Evolutionary conservation across 2,888 invertebrate genomes (phyloP), one percentile per base, ranked within the genome.

Genomic region (Malthinus seriepunctatus): DNA sequence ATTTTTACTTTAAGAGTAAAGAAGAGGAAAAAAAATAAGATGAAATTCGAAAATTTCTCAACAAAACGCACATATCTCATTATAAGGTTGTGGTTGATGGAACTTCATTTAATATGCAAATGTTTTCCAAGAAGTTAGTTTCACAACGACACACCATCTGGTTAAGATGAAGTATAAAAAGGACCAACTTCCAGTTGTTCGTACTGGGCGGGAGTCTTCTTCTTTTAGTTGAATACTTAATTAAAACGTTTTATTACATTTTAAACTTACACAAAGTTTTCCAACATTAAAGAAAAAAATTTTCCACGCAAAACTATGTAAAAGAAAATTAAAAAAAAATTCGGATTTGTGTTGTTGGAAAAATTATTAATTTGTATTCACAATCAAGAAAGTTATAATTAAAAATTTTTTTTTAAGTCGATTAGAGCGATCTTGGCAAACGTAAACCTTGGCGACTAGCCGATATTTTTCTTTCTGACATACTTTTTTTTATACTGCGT

Each of bases 91-190:
- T 46, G 57, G 23, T 23, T 23, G 23, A 49, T 50, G 62, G 65
- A 68, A 74, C 74, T 77, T 77, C 77, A 78, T 78, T 75, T 78
- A 75, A 74, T 75, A 78, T 78, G 78, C 76, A 77, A 78, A 78
- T 78, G 75, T 72, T 71, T 76, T 74, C 70, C 68, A 71, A 74
- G 76, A 78, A 78, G 76, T 77, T 76, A 72, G 72, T 71, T 42
- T 42, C 73, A 70, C 68, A 69, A 69, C 69, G 67, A 69, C 70
- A 69, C 71, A 80, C 79, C 82, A 82, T 81, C 81, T 82, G 82
- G 80, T 77, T 76, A 79, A 79, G 79, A 81, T 81, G 81, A 82
- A 82, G 81, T 82, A 81, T 81, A 81, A 81, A 82, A 81, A 81
- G 79, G 78, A 72, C 69, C 70, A 73, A 74, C 64, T 69, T 67